These are phyloP conservation scores for Sapayoa aenigma DNA, from an alignment of 2,113 vertebrate species.

Conservation along the genomic window DNA sequence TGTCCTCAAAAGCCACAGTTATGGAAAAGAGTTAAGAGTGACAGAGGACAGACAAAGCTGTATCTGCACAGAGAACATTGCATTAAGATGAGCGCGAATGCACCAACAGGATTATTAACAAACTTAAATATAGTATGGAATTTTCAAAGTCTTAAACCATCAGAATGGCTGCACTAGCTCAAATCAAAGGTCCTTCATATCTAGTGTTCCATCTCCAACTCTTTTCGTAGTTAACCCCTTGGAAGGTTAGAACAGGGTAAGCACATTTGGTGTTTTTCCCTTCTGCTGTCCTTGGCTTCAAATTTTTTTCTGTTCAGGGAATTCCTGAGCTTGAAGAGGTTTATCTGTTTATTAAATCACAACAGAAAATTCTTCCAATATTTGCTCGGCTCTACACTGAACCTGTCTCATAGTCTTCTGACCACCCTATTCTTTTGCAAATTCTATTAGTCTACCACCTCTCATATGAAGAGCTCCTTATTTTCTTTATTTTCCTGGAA, in stretches of 20 bases:
- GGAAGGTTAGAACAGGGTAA: not conserved
- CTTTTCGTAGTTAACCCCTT: not conserved
- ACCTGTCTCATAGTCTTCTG: not conserved
- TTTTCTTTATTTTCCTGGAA: not conserved
- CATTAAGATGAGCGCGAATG: not conserved
- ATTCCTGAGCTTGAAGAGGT: not conserved
- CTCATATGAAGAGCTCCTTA: not conserved
- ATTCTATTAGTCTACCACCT: not conserved
- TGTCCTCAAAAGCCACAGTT: not conserved
- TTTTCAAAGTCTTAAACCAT: not conserved
- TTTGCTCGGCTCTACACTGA: not conserved
- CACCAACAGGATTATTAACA: not conserved
- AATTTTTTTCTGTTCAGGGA: not conserved
- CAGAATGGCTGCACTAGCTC: not conserved
- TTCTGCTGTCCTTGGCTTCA: not conserved
- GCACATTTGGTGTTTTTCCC: not conserved
- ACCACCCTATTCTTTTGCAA: not conserved
- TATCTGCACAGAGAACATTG: not conserved
- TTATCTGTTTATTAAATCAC: not conserved
- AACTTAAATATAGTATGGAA: not conserved
- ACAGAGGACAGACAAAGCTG: not conserved
- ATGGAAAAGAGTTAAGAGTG: not conserved
- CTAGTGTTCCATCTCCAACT: not conserved
- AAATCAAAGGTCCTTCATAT: not conserved
- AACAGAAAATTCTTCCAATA: not conserved